Evolutionary conservation across 2,797 vertebrate genomes (phyloP), one percentile per base, ranked within the genome.

Genomic region (Crypturellus tataupa): DNA sequence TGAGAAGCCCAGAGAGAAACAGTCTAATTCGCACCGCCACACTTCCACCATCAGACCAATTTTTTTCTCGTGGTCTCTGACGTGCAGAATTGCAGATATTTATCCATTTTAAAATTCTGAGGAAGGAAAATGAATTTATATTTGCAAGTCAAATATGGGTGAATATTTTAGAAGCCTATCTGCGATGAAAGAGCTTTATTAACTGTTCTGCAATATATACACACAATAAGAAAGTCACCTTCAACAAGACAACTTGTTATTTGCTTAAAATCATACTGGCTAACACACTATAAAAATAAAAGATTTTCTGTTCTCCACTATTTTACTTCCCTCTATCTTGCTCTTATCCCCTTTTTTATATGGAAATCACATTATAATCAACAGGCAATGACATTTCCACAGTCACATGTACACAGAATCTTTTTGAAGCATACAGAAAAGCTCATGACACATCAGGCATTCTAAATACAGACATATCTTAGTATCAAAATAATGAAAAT

Each of bases 381-480:
- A 51, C 9, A 33, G 4, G 2, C 12, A 69, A 42, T 39, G 24
- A 5, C 23, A 59, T 72, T 80, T 94, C 15, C 19, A 55, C 6
- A 49, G 24, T 63, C 49, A 69, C 7, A 24, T 47, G 25, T 33
- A 12, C 9, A 46, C 12, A 40, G 4, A 91, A 55, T 7, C 11
- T 29, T 0, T 75, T 80, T 89, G 44, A 89, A 94, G 5, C 9
- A 23, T 35, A 23, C 37, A 40, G 11, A 59, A 85, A 51, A 53
- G 1, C 23, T 67, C 53, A 42, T 20, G 64, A 39, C 1, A 0
- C n/a, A 65, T 39, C 15, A 76, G 23, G 3, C 1, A 4, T 18
- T 64, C 19, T 8, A 83, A 80, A 16, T 53, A 46, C 29, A 67
- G 4, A 2, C 46, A 27, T 51, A 62, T n/a, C 11, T 75, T 75